Conservation (phyloP, 2,113 vertebrate genomes). For the Nycticorax nycticorax region DNA sequence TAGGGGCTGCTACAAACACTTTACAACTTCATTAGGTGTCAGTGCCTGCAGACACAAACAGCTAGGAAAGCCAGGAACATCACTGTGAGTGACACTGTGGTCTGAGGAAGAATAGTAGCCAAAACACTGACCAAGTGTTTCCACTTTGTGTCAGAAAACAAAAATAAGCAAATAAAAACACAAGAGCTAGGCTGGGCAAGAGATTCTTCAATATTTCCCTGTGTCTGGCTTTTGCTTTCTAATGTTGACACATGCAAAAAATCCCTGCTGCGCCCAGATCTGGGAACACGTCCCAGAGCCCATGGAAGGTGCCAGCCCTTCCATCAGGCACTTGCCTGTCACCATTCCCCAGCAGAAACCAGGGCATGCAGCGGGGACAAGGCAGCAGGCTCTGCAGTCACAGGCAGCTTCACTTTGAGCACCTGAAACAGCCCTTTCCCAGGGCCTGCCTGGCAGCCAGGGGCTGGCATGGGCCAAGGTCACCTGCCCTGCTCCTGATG, state of each 20-base stretch:
- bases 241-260: neutral
- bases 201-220: neutral
- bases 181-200: neutral
- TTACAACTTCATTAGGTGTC: neutral
- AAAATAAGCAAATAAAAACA: constrained; percentile 1
- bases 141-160: neutral
- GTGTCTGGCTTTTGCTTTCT: constrained; percentile 10
- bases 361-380: neutral
- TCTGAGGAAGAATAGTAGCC: neutral
- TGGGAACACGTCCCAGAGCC: constrained; percentile 52
- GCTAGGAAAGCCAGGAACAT: neutral
- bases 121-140: constrained; percentile 25
- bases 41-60: neutral
- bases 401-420: neutral
- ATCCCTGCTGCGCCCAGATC: neutral
- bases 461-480: neutral
- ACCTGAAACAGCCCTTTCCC: neutral
- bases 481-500: neutral
- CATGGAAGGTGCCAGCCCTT: neutral
- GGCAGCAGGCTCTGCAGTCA: neutral
- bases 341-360: neutral
- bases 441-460: neutral
- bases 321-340: neutral
- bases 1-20: neutral
- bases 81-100: neutral